Base-by-base conservation (phyloP, 2,888 invertebrate genomes). In the Idaea biselata region DNA sequence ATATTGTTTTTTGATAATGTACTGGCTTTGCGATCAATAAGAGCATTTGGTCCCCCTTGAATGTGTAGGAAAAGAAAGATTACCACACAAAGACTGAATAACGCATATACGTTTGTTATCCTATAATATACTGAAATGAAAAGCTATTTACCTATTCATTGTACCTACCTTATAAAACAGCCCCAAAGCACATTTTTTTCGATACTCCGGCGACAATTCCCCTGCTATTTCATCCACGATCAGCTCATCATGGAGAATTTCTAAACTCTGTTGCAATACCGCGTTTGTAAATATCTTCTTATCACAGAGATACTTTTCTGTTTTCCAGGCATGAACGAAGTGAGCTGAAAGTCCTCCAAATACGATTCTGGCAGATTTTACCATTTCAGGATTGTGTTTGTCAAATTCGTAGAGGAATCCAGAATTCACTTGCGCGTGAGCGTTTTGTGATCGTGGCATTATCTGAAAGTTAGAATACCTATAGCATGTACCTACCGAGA, bases 341-440 rank as follows among this genome's bases (percentile, higher is more conserved):
- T 87, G 68, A 14, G 75, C 79, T 0, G 88, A 87, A 17, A 96
- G 93, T 0, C 94, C 94, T 16, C 94, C 95, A 60, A 93, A 94
- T 0, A 95, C 94, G n/a, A 95, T 93, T 58, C 89, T 84, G 1
- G 95, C 94, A n/a, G 86, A 86, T 18, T 80, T 66, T 0, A 94
- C 75, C 6, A 76, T 55, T 14, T 80, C 77, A 31, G 68, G 64
- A 1, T 81, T 60, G 0, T 74, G 63, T 6, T 68, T 31, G 61
- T 92, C 80, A 58, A 96, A 79, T 77, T 94, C 93, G 64, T 95
- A 93, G 0, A 95, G 83, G 78, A 96, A 96, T 4, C 94, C 96
- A 16, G 95, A 95, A 73, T 96, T 96, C 0, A 97, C 95, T 75
- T 95, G 94, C 0, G 96, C 96, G 72, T 96, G 96, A 0, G 96